phyloP scores from a whole-genome alignment of 2,888 invertebrate species.

The Drosophila fulvimacula region DNA sequence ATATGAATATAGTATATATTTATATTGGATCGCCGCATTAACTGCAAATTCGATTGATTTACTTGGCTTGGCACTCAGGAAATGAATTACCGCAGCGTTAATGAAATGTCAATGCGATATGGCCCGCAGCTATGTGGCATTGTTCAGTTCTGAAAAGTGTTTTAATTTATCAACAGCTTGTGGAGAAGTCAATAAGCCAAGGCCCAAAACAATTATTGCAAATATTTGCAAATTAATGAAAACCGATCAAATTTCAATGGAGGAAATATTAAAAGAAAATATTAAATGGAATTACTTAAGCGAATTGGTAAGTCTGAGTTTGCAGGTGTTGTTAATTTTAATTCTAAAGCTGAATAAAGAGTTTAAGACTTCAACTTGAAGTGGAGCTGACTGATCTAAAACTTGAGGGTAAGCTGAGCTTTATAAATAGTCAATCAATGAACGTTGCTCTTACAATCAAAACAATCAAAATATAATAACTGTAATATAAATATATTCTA shows the following conservation, averaged over 20 bases:
- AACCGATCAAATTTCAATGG: background rate
- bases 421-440: too few relatives aligned
- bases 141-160: background rate
- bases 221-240: background rate
- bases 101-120: constrained; percentile 1
- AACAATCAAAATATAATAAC: too few relatives aligned
- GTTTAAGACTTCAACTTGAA: too few relatives aligned
- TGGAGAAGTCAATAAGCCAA: background rate
- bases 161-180: background rate
- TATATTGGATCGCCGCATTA: constrained; percentile 19
- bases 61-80: constrained; percentile 24
- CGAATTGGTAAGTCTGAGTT: background rate
- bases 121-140: background rate
- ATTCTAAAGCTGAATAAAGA: too few relatives aligned
- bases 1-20: too few relatives aligned
- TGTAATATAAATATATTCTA: too few relatives aligned
- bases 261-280: background rate
- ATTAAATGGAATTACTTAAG: background rate
- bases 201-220: constrained; percentile 1
- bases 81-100: constrained; percentile 9
- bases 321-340: too few relatives aligned
- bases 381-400: too few relatives aligned
- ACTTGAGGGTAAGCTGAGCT: too few relatives aligned
- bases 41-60: constrained; percentile 29
- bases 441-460: too few relatives aligned